Evolutionary conservation across 1,140 invertebrate genomes (phyloP).

Genomic region (Zaprionus ornatus): DNA sequence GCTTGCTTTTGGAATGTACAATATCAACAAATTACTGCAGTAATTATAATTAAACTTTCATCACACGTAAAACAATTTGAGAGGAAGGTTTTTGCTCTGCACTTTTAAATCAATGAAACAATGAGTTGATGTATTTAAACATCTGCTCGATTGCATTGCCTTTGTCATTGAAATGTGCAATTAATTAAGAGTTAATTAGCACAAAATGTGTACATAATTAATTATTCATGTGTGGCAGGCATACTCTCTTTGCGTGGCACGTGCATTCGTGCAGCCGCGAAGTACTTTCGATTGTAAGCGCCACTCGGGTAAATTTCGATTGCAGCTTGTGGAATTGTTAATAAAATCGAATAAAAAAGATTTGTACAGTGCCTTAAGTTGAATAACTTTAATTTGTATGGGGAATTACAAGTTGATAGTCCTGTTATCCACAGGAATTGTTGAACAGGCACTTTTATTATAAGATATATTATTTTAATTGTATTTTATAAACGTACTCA

Average conservation of each 20-base stretch:
- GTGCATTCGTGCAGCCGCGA: constrained; percentile 44
- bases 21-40: neutral
- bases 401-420: no score
- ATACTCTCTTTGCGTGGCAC: constrained; percentile 15
- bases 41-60: neutral
- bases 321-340: constrained; percentile 9
- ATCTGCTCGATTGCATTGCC: constrained; percentile 52
- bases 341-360: no score
- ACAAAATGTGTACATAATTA: constrained; percentile 65
- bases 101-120: constrained; percentile 72
- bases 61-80: neutral
- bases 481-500: no score
- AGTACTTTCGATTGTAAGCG: constrained; percentile 46
- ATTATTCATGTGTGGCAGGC: constrained; percentile 54
- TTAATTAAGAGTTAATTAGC: constrained; percentile 78
- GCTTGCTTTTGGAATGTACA: neutral
- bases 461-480: no score
- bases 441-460: no score
- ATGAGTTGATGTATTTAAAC: constrained; percentile 45
- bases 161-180: constrained; percentile 68
- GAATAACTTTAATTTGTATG: no score
- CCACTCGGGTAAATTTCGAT: constrained; percentile 36
- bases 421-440: no score
- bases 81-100: constrained; percentile 18
- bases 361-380: no score